These are phyloP conservation scores for Panagrolaimus sp. DNA, from an alignment of 1,140 invertebrate genomes.

Conservation along the genomic window DNA sequence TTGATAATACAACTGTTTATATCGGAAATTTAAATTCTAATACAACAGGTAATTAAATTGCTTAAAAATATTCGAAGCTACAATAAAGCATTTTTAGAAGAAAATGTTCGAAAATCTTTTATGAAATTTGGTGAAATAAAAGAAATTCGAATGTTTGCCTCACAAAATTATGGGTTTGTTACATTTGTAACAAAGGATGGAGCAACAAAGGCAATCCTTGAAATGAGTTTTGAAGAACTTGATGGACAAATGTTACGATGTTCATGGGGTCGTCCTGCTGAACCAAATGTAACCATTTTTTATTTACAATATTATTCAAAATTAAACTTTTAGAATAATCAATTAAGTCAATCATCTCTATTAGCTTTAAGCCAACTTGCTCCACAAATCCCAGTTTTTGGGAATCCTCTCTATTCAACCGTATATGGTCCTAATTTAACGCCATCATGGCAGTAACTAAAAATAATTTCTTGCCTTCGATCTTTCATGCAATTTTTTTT, in stretches of 20 bases:
- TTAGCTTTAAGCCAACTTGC: not conserved
- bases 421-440: not conserved
- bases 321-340: not conserved
- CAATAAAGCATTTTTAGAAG: too few species aligned
- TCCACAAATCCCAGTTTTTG: not conserved
- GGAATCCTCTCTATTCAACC: slow-evolving; percentile 3
- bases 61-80: too few species aligned
- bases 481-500: too few species aligned
- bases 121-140: slow-evolving; percentile 86
- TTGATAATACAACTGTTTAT: slow-evolving; percentile 97
- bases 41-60: slow-evolving; percentile 32
- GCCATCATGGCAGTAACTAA: not conserved
- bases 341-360: slow-evolving; percentile 6
- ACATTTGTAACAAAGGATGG: slow-evolving; percentile 97
- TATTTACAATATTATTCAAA: not conserved
- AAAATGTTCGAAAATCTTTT: slow-evolving; percentile 93
- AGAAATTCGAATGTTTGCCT: slow-evolving; percentile 96
- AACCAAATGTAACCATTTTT: slow-evolving; percentile 32
- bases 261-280: slow-evolving; percentile 73
- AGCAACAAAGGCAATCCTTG: slow-evolving; percentile 92
- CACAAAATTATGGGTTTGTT: slow-evolving; percentile 96
- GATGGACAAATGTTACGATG: slow-evolving; percentile 92
- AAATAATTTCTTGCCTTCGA: too few species aligned
- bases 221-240: slow-evolving; percentile 92
- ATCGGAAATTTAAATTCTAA: slow-evolving; percentile 75